These are phyloP conservation scores for Sialia sialis DNA, from an alignment of 2,113 vertebrate genomes.

Conservation along the genomic window DNA sequence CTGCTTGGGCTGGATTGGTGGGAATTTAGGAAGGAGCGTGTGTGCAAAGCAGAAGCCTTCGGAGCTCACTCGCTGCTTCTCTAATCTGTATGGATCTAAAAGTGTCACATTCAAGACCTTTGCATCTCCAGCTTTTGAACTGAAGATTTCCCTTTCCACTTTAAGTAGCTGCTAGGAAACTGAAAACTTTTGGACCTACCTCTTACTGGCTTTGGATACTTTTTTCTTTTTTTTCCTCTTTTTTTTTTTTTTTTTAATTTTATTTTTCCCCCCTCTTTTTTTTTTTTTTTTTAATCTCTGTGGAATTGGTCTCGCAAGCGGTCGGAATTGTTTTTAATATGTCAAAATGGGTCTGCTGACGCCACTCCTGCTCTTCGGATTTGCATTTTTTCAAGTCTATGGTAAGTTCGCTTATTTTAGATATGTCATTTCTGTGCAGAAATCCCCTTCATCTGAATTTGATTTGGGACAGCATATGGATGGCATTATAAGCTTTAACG, in stretches of 20 bases:
- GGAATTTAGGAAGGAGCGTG: slow-evolving; percentile 64
- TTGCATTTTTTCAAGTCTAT: slow-evolving; percentile 85
- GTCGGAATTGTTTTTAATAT: slow-evolving; percentile 89
- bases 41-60: slow-evolving; percentile 52
- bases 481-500: slow-evolving; percentile 22
- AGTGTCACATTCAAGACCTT: slow-evolving; percentile 57
- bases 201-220: slow-evolving; percentile 72
- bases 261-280: too few species aligned
- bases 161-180: slow-evolving; percentile 66
- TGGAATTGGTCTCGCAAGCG: slow-evolving; percentile 78
- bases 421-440: slow-evolving; percentile 2
- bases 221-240: not conserved
- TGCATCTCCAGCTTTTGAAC: slow-evolving; percentile 32
- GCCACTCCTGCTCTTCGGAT: slow-evolving; percentile 89
- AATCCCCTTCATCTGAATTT: slow-evolving; percentile 14
- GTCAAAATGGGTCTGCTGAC: slow-evolving; percentile 93
- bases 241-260: not conserved
- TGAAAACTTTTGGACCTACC: slow-evolving; percentile 80
- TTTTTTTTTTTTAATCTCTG: not conserved
- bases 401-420: slow-evolving; percentile 82
- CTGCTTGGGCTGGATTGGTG: slow-evolving; percentile 61
- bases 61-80: slow-evolving; percentile 32
- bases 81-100: slow-evolving; percentile 63
- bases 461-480: slow-evolving; percentile 52
- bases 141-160: slow-evolving; percentile 37